Conservation (phyloP, 2,888 invertebrate species). For the Noctua janthina region DNA sequence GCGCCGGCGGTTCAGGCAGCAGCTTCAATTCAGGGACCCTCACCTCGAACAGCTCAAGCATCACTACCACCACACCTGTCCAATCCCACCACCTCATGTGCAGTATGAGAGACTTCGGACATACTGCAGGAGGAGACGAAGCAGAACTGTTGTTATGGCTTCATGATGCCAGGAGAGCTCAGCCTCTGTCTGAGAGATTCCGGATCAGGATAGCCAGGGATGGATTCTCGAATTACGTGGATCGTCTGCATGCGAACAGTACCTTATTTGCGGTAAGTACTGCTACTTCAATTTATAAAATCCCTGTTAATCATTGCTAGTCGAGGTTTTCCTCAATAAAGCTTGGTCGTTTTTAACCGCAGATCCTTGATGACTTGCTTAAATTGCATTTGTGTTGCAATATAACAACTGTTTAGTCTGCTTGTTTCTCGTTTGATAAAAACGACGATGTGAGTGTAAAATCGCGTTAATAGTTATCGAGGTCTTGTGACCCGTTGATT, state of each 20-base stretch:
- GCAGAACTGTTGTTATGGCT: conserved; percentile 96
- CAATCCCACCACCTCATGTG: conserved; percentile 93
- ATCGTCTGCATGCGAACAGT: conserved; percentile 96
- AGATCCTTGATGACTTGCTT: background rate
- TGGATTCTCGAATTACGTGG: conserved; percentile 97
- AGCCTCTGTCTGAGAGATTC: conserved; percentile 96
- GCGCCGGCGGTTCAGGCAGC: conserved; percentile 87
- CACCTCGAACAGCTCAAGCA: conserved; percentile 75
- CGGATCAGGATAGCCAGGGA: conserved; percentile 97
- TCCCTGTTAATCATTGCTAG: background rate
- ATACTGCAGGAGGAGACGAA: conserved; percentile 96
- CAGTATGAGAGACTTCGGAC: conserved; percentile 95
- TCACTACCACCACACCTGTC: conserved; percentile 74
- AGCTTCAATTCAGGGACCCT: conserved; percentile 87
- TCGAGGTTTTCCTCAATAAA: background rate
- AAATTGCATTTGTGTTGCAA: background rate
- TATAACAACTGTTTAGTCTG: background rate
- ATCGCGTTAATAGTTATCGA: background rate
- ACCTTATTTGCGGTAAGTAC: conserved; percentile 95
- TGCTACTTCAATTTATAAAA: background rate
- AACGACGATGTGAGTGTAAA: background rate
- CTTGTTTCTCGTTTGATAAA: background rate
- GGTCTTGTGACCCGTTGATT: background rate
- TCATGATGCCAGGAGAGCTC: conserved; percentile 94
- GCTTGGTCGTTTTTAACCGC: background rate